Percentiles rank a stretch among this genome's conserved stretches.
phyloP scores from a whole-genome alignment of 2,888 invertebrate genomes.

The Platynereis dumerilii region DNA sequence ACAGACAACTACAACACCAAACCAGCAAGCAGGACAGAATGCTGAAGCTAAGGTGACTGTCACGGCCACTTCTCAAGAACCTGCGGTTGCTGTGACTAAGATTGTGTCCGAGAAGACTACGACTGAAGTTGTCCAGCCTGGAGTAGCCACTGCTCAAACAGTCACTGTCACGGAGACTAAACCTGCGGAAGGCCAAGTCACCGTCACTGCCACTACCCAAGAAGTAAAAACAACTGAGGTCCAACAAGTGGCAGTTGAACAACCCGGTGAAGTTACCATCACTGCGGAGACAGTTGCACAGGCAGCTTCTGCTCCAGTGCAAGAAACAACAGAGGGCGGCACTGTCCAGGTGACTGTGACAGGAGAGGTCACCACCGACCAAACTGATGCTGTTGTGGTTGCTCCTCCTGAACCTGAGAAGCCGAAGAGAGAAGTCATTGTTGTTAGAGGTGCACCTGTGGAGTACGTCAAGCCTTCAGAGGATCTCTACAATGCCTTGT shows the following conservation, averaged over 20 bases:
- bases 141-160: not conserved
- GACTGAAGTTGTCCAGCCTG: not conserved
- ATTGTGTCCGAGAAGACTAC: not conserved
- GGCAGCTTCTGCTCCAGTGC: not conserved
- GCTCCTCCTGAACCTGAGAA: no score
- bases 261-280: not conserved
- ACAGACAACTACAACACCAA: no score
- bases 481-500: conserved; percentile 38
- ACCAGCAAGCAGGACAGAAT: no score
- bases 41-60: no score
- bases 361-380: no score
- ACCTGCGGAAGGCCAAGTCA: not conserved
- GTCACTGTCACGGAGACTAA: not conserved
- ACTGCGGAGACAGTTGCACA: not conserved
- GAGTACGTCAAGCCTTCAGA: conserved; percentile 21
- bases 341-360: no score
- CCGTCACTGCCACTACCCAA: not conserved
- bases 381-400: no score
- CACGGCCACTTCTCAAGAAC: no score
- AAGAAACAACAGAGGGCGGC: not conserved
- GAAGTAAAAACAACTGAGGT: not conserved
- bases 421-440: no score
- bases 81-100: no score
- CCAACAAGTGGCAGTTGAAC: not conserved
- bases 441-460: no score